Evolutionary conservation across 2,888 invertebrate species (phyloP).

Genomic region (Stenodera caucasica): DNA sequence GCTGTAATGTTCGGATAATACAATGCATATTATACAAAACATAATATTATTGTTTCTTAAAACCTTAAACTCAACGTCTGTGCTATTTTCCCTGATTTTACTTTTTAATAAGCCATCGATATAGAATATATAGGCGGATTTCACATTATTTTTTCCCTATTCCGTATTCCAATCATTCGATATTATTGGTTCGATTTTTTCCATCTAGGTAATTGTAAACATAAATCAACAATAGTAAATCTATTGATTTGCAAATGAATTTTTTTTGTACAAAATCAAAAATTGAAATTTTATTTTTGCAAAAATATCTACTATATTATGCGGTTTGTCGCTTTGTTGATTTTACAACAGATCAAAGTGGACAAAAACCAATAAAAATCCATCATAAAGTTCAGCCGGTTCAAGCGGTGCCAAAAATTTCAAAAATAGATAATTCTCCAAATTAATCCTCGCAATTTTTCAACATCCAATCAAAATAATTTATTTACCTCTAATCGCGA

Average conservation of each 20-base stretch:
- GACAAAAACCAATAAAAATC: not conserved
- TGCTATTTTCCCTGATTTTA: constrained; percentile 37
- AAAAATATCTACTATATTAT: not conserved
- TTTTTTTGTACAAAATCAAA: constrained; percentile 13
- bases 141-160: constrained; percentile 12
- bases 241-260: constrained; percentile 13
- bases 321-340: constrained; percentile 4
- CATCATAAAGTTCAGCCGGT: not conserved
- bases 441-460: too few relatives aligned
- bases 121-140: constrained; percentile 24
- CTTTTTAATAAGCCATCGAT: constrained; percentile 37
- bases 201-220: not conserved
- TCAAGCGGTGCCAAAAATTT: not conserved
- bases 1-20: constrained; percentile 51
- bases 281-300: constrained; percentile 16
- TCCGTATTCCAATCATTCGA: not conserved
- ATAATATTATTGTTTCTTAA: constrained; percentile 57
- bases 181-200: not conserved
- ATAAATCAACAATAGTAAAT: not conserved
- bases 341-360: constrained; percentile 1
- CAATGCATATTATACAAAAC: constrained; percentile 55
- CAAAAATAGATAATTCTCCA: not conserved
- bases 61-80: constrained; percentile 49
- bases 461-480: too few relatives aligned
- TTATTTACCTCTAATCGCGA: too few relatives aligned